Evolutionary conservation across 2,113 vertebrate genomes (phyloP).

Genomic region (Triplophysa dalaica): DNA sequence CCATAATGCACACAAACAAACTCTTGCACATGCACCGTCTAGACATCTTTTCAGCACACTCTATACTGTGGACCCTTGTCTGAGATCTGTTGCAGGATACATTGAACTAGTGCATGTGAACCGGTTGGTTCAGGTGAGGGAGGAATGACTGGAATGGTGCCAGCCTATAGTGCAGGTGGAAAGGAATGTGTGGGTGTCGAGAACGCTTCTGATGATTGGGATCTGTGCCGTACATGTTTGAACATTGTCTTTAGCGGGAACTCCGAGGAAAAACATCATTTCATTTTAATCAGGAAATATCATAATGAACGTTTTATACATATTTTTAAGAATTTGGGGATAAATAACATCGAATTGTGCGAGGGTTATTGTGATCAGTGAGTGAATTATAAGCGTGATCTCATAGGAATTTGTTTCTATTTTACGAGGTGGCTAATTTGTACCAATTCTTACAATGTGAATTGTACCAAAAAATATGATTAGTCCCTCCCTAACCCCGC

Average conservation of each 20-base stretch:
- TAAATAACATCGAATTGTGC: too few species aligned
- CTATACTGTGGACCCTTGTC: neutral
- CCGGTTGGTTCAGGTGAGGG: slow-evolving; percentile 69
- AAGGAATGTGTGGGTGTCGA: slow-evolving; percentile 28
- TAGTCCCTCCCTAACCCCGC: too few species aligned
- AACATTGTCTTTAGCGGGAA: neutral
- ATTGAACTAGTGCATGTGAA: slow-evolving; percentile 49
- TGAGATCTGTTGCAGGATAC: neutral
- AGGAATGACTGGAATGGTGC: slow-evolving; percentile 59
- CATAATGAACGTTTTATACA: neutral
- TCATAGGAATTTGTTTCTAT: too few species aligned
- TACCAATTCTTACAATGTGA: too few species aligned
- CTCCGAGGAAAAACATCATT: neutral
- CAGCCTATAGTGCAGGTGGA: neutral
- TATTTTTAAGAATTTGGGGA: too few species aligned
- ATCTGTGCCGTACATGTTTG: neutral
- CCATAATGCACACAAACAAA: neutral
- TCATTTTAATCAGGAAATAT: neutral
- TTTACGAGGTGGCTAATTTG: too few species aligned
- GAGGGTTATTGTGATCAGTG: too few species aligned
- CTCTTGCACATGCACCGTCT: neutral
- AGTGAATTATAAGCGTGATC: too few species aligned
- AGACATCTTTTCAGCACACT: neutral
- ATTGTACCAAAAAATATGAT: too few species aligned
- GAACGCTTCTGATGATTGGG: slow-evolving; percentile 24